These are phyloP conservation scores for Caenorhabditis tropicalis DNA, from an alignment of 1,140 invertebrate genomes.

Conservation along the genomic window DNA sequence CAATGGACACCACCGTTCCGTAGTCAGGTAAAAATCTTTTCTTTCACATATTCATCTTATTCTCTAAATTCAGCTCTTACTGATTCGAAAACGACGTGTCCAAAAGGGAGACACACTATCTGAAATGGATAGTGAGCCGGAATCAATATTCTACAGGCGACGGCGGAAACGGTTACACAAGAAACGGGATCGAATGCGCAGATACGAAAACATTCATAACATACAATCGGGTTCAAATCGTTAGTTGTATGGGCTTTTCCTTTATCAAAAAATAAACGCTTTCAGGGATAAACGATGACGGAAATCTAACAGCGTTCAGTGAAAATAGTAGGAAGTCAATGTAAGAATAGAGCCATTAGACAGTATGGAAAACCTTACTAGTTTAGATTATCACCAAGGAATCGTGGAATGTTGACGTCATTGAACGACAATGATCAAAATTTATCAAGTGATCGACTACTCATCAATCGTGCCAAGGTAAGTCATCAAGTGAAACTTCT, in stretches of 20 bases:
- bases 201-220: conserved; percentile 35
- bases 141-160: conserved; percentile 48
- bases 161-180: conserved; percentile 40
- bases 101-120: conserved; percentile 48
- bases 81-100: conserved; percentile 43
- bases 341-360: not conserved
- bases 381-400: conserved; percentile 23
- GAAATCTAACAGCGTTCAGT: conserved; percentile 7
- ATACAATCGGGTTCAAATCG: conserved; percentile 42
- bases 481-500: not conserved
- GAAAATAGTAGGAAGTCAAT: conserved; percentile 30
- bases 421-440: conserved; percentile 25
- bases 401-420: conserved; percentile 17
- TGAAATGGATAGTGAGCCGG: conserved; percentile 52
- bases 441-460: not conserved
- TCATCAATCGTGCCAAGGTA: conserved; percentile 20
- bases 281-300: conserved; percentile 26
- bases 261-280: not conserved
- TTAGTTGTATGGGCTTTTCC: not conserved
- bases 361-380: not conserved
- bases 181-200: conserved; percentile 41
- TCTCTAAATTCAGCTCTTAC: conserved; percentile 17
- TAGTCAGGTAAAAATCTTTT: conserved; percentile 41
- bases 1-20: conserved; percentile 40
- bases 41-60: not conserved